These are phyloP conservation scores for Mythimna lalbum DNA, from an alignment of 2,888 invertebrate species.

Conservation along the genomic window DNA sequence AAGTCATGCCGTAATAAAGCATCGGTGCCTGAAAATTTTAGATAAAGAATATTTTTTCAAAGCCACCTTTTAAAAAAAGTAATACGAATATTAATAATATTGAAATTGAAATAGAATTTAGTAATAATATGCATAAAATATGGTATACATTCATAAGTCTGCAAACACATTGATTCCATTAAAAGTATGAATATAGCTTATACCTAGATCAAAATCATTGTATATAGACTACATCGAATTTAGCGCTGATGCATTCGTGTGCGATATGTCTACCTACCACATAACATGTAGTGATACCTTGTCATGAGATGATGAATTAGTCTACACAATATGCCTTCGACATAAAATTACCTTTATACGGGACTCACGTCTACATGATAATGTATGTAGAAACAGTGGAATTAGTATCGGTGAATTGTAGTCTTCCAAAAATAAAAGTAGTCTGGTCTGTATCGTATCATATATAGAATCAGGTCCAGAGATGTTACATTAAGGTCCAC, in stretches of 20 bases:
- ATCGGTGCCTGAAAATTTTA: conserved; percentile 86
- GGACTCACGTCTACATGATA: conserved; percentile 44
- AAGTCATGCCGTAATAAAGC: conserved; percentile 77
- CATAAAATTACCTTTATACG: conserved; percentile 30
- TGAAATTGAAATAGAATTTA: conserved; percentile 71
- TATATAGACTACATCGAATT: conserved; percentile 68
- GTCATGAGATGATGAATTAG: conserved; percentile 45
- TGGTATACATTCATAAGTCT: conserved; percentile 62
- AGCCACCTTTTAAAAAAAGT: conserved; percentile 73
- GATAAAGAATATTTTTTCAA: conserved; percentile 85
- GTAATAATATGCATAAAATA: conserved; percentile 63
- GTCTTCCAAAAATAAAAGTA: conserved; percentile 68
- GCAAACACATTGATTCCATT: conserved; percentile 63
- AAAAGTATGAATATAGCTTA: conserved; percentile 39
- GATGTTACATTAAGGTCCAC: conserved; percentile 6
- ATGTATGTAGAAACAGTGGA: conserved; percentile 47
- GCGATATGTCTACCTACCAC: conserved; percentile 27
- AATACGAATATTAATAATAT: conserved; percentile 70
- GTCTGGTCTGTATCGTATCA: conserved; percentile 43
- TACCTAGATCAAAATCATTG: conserved; percentile 53
- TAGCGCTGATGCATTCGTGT: conserved; percentile 55
- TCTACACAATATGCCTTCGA: conserved; percentile 55
- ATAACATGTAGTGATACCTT: conserved; percentile 32
- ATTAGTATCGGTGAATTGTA: conserved; percentile 58
- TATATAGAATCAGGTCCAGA: not conserved